These are phyloP conservation scores for Trichogramma pretiosum DNA, from an alignment of 1,140 invertebrate genomes.

Conservation along the genomic window DNA sequence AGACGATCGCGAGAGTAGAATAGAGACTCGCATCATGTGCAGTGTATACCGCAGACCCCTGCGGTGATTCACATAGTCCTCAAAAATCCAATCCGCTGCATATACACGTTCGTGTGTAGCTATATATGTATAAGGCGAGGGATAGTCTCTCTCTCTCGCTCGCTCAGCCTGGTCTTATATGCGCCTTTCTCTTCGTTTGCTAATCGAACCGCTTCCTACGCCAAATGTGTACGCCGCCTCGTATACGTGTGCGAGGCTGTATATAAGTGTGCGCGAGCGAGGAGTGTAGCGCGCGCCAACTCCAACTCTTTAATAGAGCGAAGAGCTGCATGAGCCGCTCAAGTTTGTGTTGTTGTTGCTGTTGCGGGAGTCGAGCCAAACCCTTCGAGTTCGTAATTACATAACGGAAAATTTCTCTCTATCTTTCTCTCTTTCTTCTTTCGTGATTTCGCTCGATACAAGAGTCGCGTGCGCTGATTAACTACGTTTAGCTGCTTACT, in stretches of 20 bases:
- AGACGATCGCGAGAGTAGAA: neutral
- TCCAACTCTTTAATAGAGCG: no score
- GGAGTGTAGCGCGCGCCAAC: no score
- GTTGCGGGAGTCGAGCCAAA: no score
- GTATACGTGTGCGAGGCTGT: neutral
- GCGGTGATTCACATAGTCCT: slow-evolving; percentile 43
- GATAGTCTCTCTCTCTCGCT: no score
- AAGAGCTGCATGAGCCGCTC: slow-evolving; percentile 1
- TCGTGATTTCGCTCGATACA: neutral
- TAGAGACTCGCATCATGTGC: slow-evolving; percentile 12
- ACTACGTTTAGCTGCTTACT: no score
- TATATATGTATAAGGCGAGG: no score
- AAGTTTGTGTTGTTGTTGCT: no score
- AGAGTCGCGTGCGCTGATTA: no score
- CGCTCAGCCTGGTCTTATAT: no score
- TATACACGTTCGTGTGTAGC: no score
- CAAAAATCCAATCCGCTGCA: slow-evolving; percentile 43
- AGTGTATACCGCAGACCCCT: slow-evolving; percentile 26
- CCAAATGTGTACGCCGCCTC: slow-evolving; percentile 21
- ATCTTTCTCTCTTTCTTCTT: neutral
- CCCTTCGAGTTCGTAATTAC: slow-evolving; percentile 14
- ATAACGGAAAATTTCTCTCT: slow-evolving; percentile 18
- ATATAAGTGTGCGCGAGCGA: neutral
- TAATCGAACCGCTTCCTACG: slow-evolving; percentile 49
- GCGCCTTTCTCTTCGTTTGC: slow-evolving; percentile 47